Base-by-base conservation (phyloP, 2,888 invertebrate genomes). In the Tetropium fuscum region DNA sequence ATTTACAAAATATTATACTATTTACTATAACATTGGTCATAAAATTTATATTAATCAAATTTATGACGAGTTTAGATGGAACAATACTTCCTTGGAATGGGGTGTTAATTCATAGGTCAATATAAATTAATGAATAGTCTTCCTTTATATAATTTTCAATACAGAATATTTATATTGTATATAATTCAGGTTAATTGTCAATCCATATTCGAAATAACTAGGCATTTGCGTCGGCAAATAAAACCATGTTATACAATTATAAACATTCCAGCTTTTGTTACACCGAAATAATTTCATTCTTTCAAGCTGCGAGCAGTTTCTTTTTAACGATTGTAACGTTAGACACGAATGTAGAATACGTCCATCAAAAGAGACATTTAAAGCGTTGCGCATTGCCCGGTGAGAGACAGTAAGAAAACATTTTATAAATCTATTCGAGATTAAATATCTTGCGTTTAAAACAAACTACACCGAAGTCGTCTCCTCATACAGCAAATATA, bases 351-450 rank as follows among this genome's bases (percentile, higher is more conserved):
- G 51, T 38, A 55, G 47, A 55, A 62, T 45, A 44, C 51, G 54
- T 54, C 62, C 58, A 49, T 62, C 53, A 57, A 30, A 57, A 16
- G 25, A 51, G 51, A 51, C 51, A 27, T 53, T 53, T 44, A 53
- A 53, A 53, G 44, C 43, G 43, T 43, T 53, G 20, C 25, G 34
- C 38, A 8, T 25, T 36, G 22, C 25, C n/a, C 19, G 16, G 22
- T 36, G 30, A n/a, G n/a, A 53, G 53, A 53, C 53, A 43, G 32
- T 44, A 53, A 43, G 53, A 53, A 53, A 53, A 53, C 53, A 53
- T 53, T 53, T 53, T 43, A 53, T 53, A 53, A 53, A 43, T 25
- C 53, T 36, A 43, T 51, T 40, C 43, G 13, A 16, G 53, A 53
- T 43, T 32, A 53, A 43, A 53, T 43, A 36, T 32, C 43, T 44